Evolutionary conservation across 2,888 invertebrate species (phyloP).

Genomic region (Eristalis arbustorum): DNA sequence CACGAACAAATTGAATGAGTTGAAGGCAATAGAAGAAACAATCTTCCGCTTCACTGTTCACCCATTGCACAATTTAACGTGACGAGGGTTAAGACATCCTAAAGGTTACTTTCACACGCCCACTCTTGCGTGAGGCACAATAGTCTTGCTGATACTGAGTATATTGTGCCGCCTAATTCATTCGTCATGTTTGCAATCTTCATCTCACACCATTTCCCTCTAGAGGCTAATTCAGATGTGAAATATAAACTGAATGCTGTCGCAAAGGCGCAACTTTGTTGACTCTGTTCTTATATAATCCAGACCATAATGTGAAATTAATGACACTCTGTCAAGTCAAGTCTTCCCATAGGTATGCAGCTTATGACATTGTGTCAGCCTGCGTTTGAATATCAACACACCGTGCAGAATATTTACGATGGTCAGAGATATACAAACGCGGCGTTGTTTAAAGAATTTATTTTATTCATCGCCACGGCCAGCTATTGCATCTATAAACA

Average conservation of each 20-base stretch:
- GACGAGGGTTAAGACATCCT: not conserved
- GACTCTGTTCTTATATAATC: constrained; percentile 60
- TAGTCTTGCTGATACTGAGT: not conserved
- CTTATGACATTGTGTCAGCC: constrained; percentile 21
- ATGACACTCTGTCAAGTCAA: constrained; percentile 44
- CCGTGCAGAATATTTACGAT: constrained; percentile 34
- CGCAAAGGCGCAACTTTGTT: constrained; percentile 29
- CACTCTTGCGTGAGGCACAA: not conserved
- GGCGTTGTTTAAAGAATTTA: constrained; percentile 37
- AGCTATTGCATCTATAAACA: constrained; percentile 22
- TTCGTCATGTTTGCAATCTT: constrained; percentile 14
- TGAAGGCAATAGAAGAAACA: not conserved
- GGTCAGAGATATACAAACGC: constrained; percentile 10
- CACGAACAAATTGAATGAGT: not conserved
- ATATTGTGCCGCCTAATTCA: not conserved
- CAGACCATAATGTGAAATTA: constrained; percentile 62
- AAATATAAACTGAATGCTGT: constrained; percentile 27
- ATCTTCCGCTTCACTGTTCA: not conserved
- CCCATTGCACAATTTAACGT: not conserved
- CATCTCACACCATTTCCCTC: constrained; percentile 13
- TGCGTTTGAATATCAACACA: not conserved
- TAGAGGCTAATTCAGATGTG: constrained; percentile 33
- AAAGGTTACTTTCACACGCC: not conserved
- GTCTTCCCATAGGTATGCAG: constrained; percentile 41
- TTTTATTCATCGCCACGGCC: constrained; percentile 29